Conservation (phyloP, 1,140 invertebrate genomes). For the Hycleus phaleratus region DNA sequence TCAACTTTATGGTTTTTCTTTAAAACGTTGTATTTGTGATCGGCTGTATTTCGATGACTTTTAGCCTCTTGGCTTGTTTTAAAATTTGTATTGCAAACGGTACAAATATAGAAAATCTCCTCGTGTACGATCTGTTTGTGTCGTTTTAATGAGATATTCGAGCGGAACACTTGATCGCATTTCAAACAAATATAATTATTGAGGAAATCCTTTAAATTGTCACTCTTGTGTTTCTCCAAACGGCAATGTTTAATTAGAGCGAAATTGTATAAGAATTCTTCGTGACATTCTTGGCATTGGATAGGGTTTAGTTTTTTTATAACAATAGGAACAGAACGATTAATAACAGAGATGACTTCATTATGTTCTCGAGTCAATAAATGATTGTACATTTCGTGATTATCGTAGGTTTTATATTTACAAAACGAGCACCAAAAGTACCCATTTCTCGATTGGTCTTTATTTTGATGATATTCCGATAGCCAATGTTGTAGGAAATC, state of each 20-base stretch:
- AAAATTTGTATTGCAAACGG: slow-evolving; percentile 58
- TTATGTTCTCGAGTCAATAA: slow-evolving; percentile 57
- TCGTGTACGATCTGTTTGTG: slow-evolving; percentile 52
- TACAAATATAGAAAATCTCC: slow-evolving; percentile 56
- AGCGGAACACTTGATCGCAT: slow-evolving; percentile 51
- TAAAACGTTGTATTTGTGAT: slow-evolving; percentile 45
- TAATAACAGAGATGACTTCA: slow-evolving; percentile 63
- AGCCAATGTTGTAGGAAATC: slow-evolving; percentile 69
- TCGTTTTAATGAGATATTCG: slow-evolving; percentile 55
- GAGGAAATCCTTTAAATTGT: slow-evolving; percentile 12
- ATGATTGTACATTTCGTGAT: slow-evolving; percentile 61
- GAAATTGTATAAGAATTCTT: slow-evolving; percentile 60
- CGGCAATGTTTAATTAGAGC: slow-evolving; percentile 58
- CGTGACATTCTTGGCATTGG: slow-evolving; percentile 52
- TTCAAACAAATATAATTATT: slow-evolving; percentile 42
- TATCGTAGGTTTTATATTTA: slow-evolving; percentile 59
- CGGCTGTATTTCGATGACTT: slow-evolving; percentile 54
- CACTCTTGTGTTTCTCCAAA: slow-evolving; percentile 44
- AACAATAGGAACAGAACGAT: slow-evolving; percentile 70
- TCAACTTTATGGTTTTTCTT: slow-evolving; percentile 32
- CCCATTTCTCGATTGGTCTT: slow-evolving; percentile 39
- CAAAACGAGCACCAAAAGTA: slow-evolving; percentile 69
- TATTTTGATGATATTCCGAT: slow-evolving; percentile 53
- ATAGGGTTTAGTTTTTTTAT: slow-evolving; percentile 60
- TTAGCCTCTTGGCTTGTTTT: slow-evolving; percentile 52